Conservation (phyloP, 2,797 vertebrate species). For the Myotis vivesi region DNA sequence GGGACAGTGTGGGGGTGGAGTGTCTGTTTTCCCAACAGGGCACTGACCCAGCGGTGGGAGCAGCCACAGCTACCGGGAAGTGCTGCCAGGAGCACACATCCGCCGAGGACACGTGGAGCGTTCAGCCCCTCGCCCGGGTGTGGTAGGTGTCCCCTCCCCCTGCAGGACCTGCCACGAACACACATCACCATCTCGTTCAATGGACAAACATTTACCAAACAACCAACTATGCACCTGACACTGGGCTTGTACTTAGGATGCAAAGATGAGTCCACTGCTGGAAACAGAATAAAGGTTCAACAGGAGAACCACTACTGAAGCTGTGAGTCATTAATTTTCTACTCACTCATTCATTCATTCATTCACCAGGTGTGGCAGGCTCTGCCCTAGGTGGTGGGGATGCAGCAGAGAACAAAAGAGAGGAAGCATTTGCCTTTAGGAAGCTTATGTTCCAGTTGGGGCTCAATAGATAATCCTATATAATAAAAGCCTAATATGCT, state of each 20-base stretch:
- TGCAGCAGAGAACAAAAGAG: background rate
- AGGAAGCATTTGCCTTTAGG: background rate
- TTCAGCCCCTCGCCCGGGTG: background rate
- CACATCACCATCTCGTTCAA: background rate
- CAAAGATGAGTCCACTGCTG: background rate
- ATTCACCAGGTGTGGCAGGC: background rate
- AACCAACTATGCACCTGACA: background rate
- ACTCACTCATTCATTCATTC: background rate
- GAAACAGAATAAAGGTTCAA: background rate
- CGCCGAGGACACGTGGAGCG: background rate
- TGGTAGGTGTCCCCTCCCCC: background rate
- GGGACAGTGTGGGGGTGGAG: background rate
- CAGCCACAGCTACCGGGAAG: background rate
- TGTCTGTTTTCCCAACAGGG: background rate
- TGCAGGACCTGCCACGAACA: background rate
- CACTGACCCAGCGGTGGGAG: constrained; percentile 12
- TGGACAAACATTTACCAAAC: background rate
- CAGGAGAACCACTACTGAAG: background rate
- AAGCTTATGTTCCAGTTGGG: background rate
- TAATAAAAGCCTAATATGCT: too few relatives aligned
- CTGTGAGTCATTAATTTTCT: background rate
- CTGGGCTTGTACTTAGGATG: background rate
- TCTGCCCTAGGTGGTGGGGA: background rate
- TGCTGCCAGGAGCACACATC: background rate
- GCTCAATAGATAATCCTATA: too few relatives aligned